A percentile compares a stretch with the other conserved stretches of the same genome.
phyloP scores from a whole-genome alignment of 2,797 vertebrate genomes.

The Furcifer pardalis region DNA sequence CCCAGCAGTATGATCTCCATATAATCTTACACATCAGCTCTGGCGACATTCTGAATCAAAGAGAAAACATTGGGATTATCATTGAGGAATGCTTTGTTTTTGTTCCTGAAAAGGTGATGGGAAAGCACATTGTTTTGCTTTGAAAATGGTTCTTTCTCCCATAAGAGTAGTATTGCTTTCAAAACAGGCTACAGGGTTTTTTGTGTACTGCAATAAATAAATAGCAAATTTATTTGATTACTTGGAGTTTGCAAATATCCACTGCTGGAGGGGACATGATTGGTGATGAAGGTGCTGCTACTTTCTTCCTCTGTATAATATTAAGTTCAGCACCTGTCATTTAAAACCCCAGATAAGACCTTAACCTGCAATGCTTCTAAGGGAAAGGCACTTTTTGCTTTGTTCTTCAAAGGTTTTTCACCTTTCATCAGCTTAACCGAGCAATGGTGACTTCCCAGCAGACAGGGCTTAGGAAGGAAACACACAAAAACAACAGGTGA shows the following conservation, averaged over 20 bases:
- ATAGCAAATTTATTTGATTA: slow-evolving; percentile 40
- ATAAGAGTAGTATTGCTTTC: not conserved
- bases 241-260: slow-evolving; percentile 45
- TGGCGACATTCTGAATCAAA: not conserved
- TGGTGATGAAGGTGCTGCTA: not conserved
- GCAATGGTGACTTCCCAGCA: slow-evolving; percentile 36
- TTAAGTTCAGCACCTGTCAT: slow-evolving; percentile 17
- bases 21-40: slow-evolving; percentile 13
- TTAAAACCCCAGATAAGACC: slow-evolving; percentile 30
- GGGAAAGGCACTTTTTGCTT: slow-evolving; percentile 7
- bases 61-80: not conserved
- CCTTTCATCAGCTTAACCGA: slow-evolving; percentile 34
- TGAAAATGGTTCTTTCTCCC: not conserved
- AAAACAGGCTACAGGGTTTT: slow-evolving; percentile 9
- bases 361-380: slow-evolving; percentile 6
- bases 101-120: not conserved
- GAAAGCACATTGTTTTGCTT: not conserved
- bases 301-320: slow-evolving; percentile 32
- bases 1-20: not conserved
- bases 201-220: slow-evolving; percentile 17
- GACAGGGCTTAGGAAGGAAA: not conserved
- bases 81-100: not conserved
- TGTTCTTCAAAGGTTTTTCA: slow-evolving; percentile 19
- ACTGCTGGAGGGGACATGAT: not conserved
- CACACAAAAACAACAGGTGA: slow-evolving; percentile 1